Conservation (phyloP, 1,140 invertebrate species). For the Caenorhabditis latens region DNA sequence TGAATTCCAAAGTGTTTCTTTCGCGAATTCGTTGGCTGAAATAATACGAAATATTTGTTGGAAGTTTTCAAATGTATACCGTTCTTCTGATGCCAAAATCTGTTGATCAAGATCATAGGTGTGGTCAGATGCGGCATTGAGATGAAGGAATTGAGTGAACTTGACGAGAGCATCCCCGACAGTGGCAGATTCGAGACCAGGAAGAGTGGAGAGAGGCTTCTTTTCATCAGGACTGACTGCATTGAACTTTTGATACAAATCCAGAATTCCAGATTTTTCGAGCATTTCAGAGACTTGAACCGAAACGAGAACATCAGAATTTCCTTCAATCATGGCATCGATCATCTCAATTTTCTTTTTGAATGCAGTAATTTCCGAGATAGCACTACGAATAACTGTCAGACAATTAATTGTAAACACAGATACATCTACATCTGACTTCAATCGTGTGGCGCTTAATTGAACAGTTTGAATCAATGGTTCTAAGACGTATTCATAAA, state of each 20-base stretch:
- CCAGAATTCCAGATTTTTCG: slow-evolving; percentile 39
- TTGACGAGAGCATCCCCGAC: slow-evolving; percentile 11
- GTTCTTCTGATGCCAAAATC: slow-evolving; percentile 33
- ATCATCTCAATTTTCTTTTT: slow-evolving; percentile 53
- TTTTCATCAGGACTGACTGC: background rate
- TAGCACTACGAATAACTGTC: slow-evolving; percentile 43
- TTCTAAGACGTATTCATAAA: slow-evolving; percentile 41
- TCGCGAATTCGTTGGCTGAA: slow-evolving; percentile 39
- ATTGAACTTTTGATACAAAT: slow-evolving; percentile 35
- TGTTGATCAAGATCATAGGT: slow-evolving; percentile 50
- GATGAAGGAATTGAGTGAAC: slow-evolving; percentile 28
- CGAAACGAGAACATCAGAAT: slow-evolving; percentile 22
- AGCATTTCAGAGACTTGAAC: slow-evolving; percentile 22
- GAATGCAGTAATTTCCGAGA: slow-evolving; percentile 19
- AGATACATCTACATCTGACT: slow-evolving; percentile 15
- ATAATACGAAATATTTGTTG: background rate
- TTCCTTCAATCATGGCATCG: slow-evolving; percentile 42
- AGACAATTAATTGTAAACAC: slow-evolving; percentile 37
- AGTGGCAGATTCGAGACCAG: slow-evolving; percentile 15
- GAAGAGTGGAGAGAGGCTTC: slow-evolving; percentile 5
- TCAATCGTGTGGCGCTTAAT: slow-evolving; percentile 7
- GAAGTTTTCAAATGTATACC: background rate
- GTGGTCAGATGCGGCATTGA: slow-evolving; percentile 16
- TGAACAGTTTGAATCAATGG: slow-evolving; percentile 40
- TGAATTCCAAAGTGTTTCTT: slow-evolving; percentile 13